These are phyloP conservation scores for Bubo scandiacus DNA, from an alignment of 2,113 vertebrate genomes.

Conservation along the genomic window DNA sequence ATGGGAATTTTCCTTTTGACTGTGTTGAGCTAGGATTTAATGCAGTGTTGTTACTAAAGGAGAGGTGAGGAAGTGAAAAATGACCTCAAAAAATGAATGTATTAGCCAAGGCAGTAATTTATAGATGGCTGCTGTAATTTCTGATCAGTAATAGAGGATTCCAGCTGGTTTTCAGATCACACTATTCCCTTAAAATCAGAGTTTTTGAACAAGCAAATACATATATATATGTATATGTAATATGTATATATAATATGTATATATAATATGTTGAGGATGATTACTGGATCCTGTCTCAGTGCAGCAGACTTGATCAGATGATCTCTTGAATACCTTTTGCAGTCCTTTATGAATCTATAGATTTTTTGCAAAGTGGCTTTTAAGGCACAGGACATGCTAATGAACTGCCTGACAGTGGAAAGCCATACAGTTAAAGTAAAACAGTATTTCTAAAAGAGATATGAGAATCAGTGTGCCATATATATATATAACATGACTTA, in stretches of 20 bases:
- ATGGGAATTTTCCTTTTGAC: slow-evolving; percentile 24
- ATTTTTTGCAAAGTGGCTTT: background rate
- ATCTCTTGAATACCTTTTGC: background rate
- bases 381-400: background rate
- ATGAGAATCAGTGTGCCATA: background rate
- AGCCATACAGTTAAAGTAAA: background rate
- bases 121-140: background rate
- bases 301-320: background rate
- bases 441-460: background rate
- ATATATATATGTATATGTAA: background rate
- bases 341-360: background rate
- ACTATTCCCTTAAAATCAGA: background rate
- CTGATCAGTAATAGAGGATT: background rate
- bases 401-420: background rate
- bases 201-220: background rate
- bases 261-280: too few species aligned
- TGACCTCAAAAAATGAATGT: background rate
- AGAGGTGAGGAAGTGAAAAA: slow-evolving; percentile 1
- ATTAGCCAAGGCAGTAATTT: background rate
- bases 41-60: background rate
- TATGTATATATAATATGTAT: too few species aligned
- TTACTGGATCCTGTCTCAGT: background rate
- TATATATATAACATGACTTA: background rate
- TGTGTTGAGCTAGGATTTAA: slow-evolving; percentile 18
- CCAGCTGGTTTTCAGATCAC: background rate